Percentiles rank a stretch among this genome's conserved stretches.
phyloP scores from a whole-genome alignment of 2,113 vertebrate species.

The Dendrocopos noguchii region DNA sequence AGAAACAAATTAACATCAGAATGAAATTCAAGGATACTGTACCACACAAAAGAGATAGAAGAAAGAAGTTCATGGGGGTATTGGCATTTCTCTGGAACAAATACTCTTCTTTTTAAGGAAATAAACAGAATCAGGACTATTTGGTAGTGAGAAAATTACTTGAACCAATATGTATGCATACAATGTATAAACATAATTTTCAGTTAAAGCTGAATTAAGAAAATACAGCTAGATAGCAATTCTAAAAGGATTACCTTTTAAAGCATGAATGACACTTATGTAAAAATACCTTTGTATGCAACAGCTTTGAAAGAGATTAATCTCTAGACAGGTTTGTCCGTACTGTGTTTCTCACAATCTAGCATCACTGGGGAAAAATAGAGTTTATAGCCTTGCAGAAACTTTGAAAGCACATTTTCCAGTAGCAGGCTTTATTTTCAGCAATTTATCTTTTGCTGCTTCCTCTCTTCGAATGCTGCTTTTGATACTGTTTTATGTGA shows the following conservation, averaged over 20 bases:
- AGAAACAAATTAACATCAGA: conserved; percentile 27
- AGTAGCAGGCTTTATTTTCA: conserved; percentile 54
- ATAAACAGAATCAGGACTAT: neutral
- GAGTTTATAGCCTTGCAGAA: conserved; percentile 25
- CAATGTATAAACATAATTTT: neutral
- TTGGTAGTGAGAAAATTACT: neutral
- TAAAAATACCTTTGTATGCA: neutral
- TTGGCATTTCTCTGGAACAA: neutral
- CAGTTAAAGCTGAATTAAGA: neutral
- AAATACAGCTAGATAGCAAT: neutral
- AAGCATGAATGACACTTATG: neutral
- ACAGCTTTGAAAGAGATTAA: conserved; percentile 14
- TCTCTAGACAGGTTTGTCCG: conserved; percentile 15
- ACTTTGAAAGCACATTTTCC: conserved; percentile 56
- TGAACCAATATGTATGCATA: neutral
- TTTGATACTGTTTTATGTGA: conserved; percentile 63
- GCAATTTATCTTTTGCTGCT: conserved; percentile 55
- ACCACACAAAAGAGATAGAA: neutral
- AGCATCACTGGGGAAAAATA: neutral
- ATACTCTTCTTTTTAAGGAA: neutral
- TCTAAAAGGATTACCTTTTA: neutral
- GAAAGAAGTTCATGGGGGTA: neutral
- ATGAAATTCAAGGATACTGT: neutral
- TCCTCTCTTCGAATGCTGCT: conserved; percentile 59
- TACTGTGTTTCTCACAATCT: conserved; percentile 23